phyloP scores from a whole-genome alignment of 1,140 invertebrate species.

The Luehdorfia chinensis region DNA sequence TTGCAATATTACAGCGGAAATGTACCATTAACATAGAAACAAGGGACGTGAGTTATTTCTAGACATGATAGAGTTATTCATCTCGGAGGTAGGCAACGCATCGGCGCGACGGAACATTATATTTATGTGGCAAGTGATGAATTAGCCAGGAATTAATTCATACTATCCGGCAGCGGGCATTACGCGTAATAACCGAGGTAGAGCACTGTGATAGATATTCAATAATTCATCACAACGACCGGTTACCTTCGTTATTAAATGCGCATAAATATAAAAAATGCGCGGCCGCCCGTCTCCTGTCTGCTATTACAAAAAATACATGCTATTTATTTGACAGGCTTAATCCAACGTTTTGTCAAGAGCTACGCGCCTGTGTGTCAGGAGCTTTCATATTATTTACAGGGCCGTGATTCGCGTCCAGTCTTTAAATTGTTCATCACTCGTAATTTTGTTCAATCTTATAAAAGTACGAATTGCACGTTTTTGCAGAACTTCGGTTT shows the following conservation, averaged over 20 bases:
- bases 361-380: background rate
- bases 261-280: background rate
- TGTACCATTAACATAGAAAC: background rate
- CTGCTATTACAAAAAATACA: background rate
- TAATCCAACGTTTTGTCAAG: constrained; percentile 1
- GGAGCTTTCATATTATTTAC: background rate
- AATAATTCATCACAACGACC: background rate
- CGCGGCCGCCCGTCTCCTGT: background rate
- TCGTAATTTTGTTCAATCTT: background rate
- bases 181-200: background rate
- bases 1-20: background rate
- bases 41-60: background rate
- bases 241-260: background rate
- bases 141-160: background rate
- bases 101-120: background rate
- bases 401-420: background rate
- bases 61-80: background rate
- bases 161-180: background rate
- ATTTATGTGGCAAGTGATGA: background rate
- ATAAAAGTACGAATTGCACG: too few relatives aligned
- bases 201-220: background rate
- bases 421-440: background rate
- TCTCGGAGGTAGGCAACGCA: background rate
- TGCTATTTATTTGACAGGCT: background rate
- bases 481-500: background rate